phyloP scores from a whole-genome alignment of 1,140 invertebrate genomes.

The Tetranychus urticae region DNA sequence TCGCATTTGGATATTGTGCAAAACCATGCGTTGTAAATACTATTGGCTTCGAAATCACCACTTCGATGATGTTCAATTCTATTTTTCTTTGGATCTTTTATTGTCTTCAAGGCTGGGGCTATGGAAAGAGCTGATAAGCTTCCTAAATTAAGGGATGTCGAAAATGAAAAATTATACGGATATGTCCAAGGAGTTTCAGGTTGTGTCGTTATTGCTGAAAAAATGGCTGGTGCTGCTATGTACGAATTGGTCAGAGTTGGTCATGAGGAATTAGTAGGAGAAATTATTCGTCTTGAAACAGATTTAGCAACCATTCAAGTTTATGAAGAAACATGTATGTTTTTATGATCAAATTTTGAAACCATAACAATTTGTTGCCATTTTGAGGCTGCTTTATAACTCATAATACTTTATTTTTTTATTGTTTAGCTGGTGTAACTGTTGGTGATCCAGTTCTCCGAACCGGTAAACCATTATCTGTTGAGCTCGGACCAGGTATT shows the following conservation, averaged over 20 bases:
- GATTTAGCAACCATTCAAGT: conserved; percentile 99
- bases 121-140: conserved; percentile 16
- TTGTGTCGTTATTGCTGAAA: conserved; percentile 93
- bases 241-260: conserved; percentile 98
- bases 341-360: neutral
- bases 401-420: conserved; percentile 1
- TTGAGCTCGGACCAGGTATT: conserved; percentile 97
- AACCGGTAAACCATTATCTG: conserved; percentile 91
- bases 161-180: conserved; percentile 67
- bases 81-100: no score
- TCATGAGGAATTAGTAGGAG: conserved; percentile 89
- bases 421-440: conserved; percentile 57
- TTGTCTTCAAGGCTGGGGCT: neutral
- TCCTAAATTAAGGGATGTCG: conserved; percentile 51
- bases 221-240: conserved; percentile 98
- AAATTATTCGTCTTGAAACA: conserved; percentile 94
- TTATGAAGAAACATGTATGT: conserved; percentile 83
- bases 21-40: no score
- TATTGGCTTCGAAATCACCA: no score
- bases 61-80: no score
- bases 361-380: no score
- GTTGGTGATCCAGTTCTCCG: conserved; percentile 94
- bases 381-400: no score
- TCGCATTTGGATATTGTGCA: no score
- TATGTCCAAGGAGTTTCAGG: conserved; percentile 92